phyloP scores from a whole-genome alignment of 1,140 invertebrate species.

The Leptonema lineaticorne region DNA sequence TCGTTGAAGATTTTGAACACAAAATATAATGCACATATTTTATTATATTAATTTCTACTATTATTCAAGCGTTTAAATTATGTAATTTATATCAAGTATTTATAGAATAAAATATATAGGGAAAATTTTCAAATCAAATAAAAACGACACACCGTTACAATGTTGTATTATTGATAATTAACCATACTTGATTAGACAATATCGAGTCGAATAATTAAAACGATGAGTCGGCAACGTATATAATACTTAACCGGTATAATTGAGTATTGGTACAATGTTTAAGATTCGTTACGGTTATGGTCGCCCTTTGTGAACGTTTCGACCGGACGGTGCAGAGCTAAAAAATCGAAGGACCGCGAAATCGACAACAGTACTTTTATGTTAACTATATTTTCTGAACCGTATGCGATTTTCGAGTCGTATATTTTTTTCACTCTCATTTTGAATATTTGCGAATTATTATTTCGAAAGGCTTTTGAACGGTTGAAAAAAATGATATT shows the following conservation, averaged over 20 bases:
- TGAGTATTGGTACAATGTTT: conserved; percentile 13
- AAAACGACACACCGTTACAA: background rate
- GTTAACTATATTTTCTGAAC: background rate
- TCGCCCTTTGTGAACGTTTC: conserved; percentile 5
- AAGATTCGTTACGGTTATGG: background rate
- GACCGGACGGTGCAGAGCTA: background rate
- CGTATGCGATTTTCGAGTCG: background rate
- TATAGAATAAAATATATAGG: no score
- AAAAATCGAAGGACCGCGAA: background rate
- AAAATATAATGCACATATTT: background rate
- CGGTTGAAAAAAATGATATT: background rate
- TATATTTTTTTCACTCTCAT: background rate
- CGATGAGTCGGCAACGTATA: conserved; percentile 11
- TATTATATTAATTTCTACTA: background rate
- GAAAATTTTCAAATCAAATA: no score
- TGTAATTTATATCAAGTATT: no score
- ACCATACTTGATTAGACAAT: background rate
- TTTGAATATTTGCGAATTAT: background rate
- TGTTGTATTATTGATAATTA: background rate
- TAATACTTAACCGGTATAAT: background rate
- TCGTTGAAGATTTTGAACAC: background rate
- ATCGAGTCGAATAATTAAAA: conserved; percentile 21
- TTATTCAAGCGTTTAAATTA: no score
- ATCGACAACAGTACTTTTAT: background rate
- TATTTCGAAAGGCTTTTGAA: background rate